A percentile compares a stretch with the other conserved stretches of the same genome.
Evolutionary conservation across 2,113 vertebrate genomes (phyloP).

Genomic region (Paratilapia polleni): DNA sequence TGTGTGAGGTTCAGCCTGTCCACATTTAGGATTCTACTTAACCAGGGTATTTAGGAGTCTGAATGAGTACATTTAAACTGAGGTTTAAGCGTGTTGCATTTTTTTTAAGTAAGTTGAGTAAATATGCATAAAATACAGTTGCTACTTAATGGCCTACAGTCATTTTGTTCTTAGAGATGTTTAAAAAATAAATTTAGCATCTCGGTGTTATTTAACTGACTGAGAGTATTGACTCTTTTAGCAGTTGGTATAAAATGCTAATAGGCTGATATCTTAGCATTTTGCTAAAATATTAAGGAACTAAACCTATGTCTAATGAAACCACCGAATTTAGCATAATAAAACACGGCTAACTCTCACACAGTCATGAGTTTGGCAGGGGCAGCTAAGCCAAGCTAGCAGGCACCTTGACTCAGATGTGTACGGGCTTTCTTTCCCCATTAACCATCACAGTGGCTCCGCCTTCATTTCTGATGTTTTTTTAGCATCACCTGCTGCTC

Average conservation of each 20-base stretch:
- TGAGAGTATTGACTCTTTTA: background rate
- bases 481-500: background rate
- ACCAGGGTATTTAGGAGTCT: background rate
- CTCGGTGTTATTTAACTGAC: background rate
- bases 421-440: conserved; percentile 29
- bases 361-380: conserved; percentile 13
- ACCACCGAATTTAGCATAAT: background rate
- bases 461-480: background rate
- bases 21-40: background rate
- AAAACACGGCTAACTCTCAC: conserved; percentile 30
- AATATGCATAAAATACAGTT: background rate
- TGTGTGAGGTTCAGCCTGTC: conserved; percentile 41
- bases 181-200: background rate
- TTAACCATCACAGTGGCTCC: conserved; percentile 43
- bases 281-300: background rate
- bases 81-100: accelerated
- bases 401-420: background rate
- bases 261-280: background rate
- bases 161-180: background rate
- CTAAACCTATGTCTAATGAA: background rate
- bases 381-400: conserved; percentile 11
- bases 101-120: background rate
- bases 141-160: accelerated
- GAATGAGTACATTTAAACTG: background rate
- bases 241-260: background rate